Base-by-base conservation (phyloP, 2,797 vertebrate species). In the Crenuchus spilurus region DNA sequence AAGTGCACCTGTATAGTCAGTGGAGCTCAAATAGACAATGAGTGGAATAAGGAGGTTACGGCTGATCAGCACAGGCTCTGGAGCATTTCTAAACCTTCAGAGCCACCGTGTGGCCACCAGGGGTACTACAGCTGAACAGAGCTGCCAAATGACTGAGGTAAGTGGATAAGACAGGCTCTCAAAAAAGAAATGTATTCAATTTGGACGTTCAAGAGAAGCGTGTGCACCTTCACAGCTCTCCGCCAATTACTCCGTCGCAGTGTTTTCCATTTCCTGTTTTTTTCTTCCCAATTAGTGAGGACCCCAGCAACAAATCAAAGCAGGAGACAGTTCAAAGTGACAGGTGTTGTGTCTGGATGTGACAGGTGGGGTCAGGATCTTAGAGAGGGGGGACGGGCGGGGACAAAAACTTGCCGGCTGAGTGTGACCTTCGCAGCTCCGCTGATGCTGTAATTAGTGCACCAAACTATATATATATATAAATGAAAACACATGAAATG, bases 71-170 rank as follows among this genome's bases (percentile, higher is more conserved):
- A 70, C 20, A 55, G 48, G 9, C 35, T 46, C 62, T 77, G 51
- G 7, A 75, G 67, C 46, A 91, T 93, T 84, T 82, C 86, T 81
- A 82, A 89, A 92, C 83, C 86, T 90, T 86, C 83, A 92, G 93
- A 86, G 95, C 90, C 95, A 91, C 88, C 95, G 86, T 88, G 88
- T 94, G 95, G 91, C 78, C 18, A 30, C 2, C 63, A 9, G 31
- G 2, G 77, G 78, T 49, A 81, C 33, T 70, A 46, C 85, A 79
- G 16, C 42, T 64, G 72, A 20, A 80, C 26, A 51, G 28, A 84
- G 75, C n/a, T 30, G 63, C 76, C 55, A 51, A 75, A 68, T 78
- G 78, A 22, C 20, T 16, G 26, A 6, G 24, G 30, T 62, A 77
- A 48, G 51, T 70, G 20, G 31, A 76, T 18, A 74, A 69, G 62